These are phyloP conservation scores for Gallinago nigripennis DNA, from an alignment of 2,797 vertebrate species.

Conservation along the genomic window DNA sequence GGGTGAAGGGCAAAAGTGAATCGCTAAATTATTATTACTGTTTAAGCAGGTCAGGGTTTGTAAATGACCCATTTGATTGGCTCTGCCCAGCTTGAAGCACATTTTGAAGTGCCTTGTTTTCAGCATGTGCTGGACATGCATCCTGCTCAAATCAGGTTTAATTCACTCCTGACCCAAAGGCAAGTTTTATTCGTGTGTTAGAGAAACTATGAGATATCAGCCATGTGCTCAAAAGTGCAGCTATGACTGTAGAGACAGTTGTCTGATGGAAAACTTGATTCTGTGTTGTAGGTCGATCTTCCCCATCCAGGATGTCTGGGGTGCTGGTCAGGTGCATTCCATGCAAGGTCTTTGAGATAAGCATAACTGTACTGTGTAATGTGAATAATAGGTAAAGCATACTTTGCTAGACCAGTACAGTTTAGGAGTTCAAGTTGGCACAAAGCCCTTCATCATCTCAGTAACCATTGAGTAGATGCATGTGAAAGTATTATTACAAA, in stretches of 20 bases:
- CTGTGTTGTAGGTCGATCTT: background rate
- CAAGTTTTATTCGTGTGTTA: background rate
- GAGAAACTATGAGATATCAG: background rate
- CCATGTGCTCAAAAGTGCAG: too few relatives aligned
- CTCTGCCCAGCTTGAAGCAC: slow-evolving; percentile 47
- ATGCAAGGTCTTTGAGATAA: background rate
- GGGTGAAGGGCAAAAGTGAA: background rate
- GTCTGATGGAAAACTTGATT: background rate
- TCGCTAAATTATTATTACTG: background rate
- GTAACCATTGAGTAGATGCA: background rate
- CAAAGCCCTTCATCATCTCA: background rate
- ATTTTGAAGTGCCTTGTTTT: slow-evolving; percentile 48
- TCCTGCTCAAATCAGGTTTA: slow-evolving; percentile 7
- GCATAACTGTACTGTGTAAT: background rate
- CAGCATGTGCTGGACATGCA: slow-evolving; percentile 5
- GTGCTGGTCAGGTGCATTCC: background rate
- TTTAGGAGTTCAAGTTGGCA: background rate
- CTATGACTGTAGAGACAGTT: fast-evolving
- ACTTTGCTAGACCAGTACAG: background rate
- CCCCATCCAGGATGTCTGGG: background rate
- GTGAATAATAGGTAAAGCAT: background rate
- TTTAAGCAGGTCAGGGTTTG: slow-evolving; percentile 1
- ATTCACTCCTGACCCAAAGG: background rate
- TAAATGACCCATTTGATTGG: background rate
- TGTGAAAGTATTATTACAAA: background rate